Conservation (phyloP, 2,797 vertebrate species). For the Aplochiton taeniatus region DNA sequence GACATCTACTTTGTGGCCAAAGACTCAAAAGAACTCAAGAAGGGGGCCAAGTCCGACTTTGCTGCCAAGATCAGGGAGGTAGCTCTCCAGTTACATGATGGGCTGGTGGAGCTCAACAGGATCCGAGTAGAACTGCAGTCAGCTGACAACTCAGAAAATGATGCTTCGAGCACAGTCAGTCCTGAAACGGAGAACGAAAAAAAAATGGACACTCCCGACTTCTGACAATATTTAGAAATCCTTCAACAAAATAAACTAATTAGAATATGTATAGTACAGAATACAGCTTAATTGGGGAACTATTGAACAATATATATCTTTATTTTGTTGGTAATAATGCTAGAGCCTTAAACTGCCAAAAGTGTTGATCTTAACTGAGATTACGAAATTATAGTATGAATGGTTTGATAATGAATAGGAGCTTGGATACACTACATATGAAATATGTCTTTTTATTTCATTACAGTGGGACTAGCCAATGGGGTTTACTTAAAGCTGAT, state of each 20-base stretch:
- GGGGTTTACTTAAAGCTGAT: too few relatives aligned
- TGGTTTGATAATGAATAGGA: too few relatives aligned
- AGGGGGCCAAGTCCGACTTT: constrained; percentile 79
- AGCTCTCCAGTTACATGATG: constrained; percentile 66
- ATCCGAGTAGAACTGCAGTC: constrained; percentile 74
- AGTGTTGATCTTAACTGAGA: too few relatives aligned
- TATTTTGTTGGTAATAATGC: constrained; percentile 9
- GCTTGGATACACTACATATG: too few relatives aligned
- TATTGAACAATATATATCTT: neutral
- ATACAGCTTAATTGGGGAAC: too few relatives aligned
- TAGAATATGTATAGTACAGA: too few relatives aligned
- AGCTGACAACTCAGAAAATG: constrained; percentile 12
- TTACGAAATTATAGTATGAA: too few relatives aligned
- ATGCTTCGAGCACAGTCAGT: accelerated
- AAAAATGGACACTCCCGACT: constrained; percentile 28
- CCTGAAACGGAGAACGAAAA: constrained; percentile 21
- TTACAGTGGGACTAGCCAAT: too few relatives aligned
- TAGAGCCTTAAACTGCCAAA: constrained; percentile 15
- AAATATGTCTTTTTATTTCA: too few relatives aligned
- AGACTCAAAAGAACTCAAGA: constrained; percentile 78
- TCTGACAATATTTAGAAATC: constrained; percentile 64
- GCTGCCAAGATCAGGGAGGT: constrained; percentile 77
- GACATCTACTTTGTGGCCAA: constrained; percentile 82
- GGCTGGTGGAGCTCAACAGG: constrained; percentile 74
- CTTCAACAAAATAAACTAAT: constrained; percentile 35